phyloP scores from a whole-genome alignment of 2,888 invertebrate genomes.

The Amphiduros pacificus region DNA sequence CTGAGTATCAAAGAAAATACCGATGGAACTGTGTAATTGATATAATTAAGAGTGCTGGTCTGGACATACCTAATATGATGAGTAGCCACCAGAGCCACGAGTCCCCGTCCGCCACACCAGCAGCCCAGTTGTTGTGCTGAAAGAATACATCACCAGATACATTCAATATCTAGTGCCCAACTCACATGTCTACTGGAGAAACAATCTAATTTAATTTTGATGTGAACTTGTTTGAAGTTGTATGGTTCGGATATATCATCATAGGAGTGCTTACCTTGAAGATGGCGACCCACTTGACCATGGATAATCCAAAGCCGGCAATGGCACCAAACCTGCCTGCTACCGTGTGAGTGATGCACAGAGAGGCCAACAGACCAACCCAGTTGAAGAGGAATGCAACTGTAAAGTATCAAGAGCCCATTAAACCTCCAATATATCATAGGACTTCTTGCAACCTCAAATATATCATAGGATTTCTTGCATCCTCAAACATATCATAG shows the following conservation, averaged over 20 bases:
- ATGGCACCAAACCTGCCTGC: slow-evolving; percentile 90
- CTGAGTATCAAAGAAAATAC: too few relatives aligned
- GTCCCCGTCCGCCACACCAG: slow-evolving; percentile 44
- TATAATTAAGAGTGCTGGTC: too few relatives aligned
- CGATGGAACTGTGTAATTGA: too few relatives aligned
- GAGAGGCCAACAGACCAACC: slow-evolving; percentile 88
- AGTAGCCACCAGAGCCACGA: slow-evolving; percentile 57
- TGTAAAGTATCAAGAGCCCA: too few relatives aligned
- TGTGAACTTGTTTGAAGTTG: not conserved
- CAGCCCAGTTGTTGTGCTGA: slow-evolving; percentile 52
- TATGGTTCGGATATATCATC: not conserved
- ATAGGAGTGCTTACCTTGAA: slow-evolving; percentile 67
- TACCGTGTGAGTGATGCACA: slow-evolving; percentile 93
- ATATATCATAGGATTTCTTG: too few relatives aligned
- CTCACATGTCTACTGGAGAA: not conserved
- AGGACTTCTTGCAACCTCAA: too few relatives aligned
- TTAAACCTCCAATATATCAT: too few relatives aligned
- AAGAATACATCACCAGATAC: slow-evolving; percentile 7
- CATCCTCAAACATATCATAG: too few relatives aligned
- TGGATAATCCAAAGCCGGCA: slow-evolving; percentile 81
- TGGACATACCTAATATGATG: slow-evolving; percentile 48
- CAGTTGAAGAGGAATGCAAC: slow-evolving; percentile 95
- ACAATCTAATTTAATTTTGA: not conserved
- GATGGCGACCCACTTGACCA: slow-evolving; percentile 93
- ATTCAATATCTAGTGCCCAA: not conserved